Conservation (phyloP, 2,888 invertebrate genomes). For the Dryomyza anilis region DNA sequence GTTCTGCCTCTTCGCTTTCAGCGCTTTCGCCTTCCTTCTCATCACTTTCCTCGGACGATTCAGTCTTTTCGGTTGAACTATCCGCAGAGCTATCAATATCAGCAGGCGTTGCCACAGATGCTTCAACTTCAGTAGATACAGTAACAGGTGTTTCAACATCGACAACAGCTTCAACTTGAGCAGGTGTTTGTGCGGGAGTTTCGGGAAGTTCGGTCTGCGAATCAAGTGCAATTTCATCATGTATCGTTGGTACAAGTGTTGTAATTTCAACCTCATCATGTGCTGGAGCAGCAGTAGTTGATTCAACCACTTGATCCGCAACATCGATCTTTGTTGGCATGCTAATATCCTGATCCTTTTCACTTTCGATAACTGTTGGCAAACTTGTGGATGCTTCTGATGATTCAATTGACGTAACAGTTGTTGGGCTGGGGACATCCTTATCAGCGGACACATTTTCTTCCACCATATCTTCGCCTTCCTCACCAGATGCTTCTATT, state of each 20-base stretch:
- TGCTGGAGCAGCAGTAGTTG: neutral
- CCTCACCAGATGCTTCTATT: constrained; percentile 37
- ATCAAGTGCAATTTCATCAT: neutral
- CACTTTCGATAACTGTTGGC: constrained; percentile 18
- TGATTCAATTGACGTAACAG: constrained; percentile 13
- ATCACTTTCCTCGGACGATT: constrained; percentile 30
- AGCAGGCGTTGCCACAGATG: neutral
- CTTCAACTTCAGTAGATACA: neutral
- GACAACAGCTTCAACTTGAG: neutral
- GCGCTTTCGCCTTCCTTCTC: constrained; percentile 21
- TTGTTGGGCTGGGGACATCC: constrained; percentile 7
- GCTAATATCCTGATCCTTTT: neutral
- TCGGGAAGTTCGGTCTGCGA: no score
- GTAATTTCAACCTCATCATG: neutral
- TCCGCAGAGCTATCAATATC: constrained; percentile 34
- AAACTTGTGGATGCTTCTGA: constrained; percentile 2
- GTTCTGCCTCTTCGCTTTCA: constrained; percentile 34
- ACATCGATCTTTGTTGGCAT: neutral
- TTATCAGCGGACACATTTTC: constrained; percentile 8
- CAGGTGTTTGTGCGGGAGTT: neutral
- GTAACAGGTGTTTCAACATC: constrained; percentile 20
- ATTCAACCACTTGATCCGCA: neutral
- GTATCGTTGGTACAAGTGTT: neutral
- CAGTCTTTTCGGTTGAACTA: constrained; percentile 28
- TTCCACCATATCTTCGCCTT: constrained; percentile 31